Evolutionary conservation across 2,113 vertebrate species (phyloP).

Genomic region (Ciconia stormi): DNA sequence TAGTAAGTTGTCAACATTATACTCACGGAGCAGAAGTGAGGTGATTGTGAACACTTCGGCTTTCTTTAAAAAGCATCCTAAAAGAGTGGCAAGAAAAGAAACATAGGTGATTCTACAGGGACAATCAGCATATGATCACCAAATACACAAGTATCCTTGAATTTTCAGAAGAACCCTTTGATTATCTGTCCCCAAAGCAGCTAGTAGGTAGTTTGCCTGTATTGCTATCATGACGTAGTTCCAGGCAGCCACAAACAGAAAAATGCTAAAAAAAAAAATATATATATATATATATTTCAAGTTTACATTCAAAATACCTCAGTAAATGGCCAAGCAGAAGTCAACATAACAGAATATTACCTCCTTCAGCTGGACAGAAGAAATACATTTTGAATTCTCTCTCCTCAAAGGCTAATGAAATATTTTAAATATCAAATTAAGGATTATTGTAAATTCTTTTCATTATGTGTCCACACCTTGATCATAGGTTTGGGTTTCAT

Average conservation of each 20-base stretch:
- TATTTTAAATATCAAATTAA: not conserved
- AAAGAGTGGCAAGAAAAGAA: slow-evolving; percentile 17
- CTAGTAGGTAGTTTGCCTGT: not conserved
- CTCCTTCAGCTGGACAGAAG: not conserved
- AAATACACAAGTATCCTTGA: not conserved
- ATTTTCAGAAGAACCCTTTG: not conserved
- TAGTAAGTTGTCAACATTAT: slow-evolving; percentile 2
- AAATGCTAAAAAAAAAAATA: not conserved
- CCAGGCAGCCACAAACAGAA: not conserved
- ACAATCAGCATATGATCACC: not conserved
- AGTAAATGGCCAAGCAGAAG: not conserved
- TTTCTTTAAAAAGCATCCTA: slow-evolving; percentile 98
- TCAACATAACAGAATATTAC: not conserved
- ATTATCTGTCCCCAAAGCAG: not conserved
- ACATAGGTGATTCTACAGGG: not conserved
- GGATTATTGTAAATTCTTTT: not conserved
- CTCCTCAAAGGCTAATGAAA: not conserved
- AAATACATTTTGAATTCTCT: not conserved
- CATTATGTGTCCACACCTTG: not conserved
- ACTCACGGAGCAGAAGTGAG: slow-evolving; percentile 96
- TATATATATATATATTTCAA: not conserved
- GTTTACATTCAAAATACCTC: not conserved
- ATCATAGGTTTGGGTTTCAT: not conserved
- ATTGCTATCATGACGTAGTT: not conserved
- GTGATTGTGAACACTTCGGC: slow-evolving; percentile 91